A percentile compares a stretch with the other conserved stretches of the same genome.
These are phyloP conservation scores for Cheilosia impressa DNA, from an alignment of 2,888 invertebrate species.

Conservation along the genomic window DNA sequence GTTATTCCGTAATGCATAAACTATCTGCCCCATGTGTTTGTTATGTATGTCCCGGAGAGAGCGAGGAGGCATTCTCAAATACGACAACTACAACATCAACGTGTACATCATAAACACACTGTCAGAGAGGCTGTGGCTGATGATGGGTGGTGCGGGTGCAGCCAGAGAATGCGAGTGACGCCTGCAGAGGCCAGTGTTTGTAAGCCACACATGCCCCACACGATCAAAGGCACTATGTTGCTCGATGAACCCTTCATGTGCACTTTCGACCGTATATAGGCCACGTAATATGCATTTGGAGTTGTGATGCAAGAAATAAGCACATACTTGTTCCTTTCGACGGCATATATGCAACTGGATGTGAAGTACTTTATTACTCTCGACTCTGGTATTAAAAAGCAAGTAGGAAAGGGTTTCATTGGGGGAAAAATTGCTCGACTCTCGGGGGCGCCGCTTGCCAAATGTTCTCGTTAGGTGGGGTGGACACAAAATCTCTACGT, in stretches of 20 bases:
- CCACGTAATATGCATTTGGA: slow-evolving; percentile 60
- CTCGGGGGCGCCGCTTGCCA: neutral
- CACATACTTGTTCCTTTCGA: slow-evolving; percentile 67
- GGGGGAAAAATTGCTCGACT: slow-evolving; percentile 32
- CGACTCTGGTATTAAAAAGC: slow-evolving; percentile 9
- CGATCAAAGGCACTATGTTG: slow-evolving; percentile 65
- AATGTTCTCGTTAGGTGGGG: neutral
- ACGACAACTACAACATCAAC: slow-evolving; percentile 23
- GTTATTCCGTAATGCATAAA: slow-evolving; percentile 71
- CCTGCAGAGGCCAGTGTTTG: slow-evolving; percentile 24
- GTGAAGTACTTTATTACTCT: slow-evolving; percentile 61
- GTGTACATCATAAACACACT: slow-evolving; percentile 50
- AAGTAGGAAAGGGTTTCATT: slow-evolving; percentile 40
- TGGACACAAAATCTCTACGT: slow-evolving; percentile 8
- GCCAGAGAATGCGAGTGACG: neutral
- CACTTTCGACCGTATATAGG: slow-evolving; percentile 63
- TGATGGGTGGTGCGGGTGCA: neutral
- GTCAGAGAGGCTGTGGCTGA: neutral
- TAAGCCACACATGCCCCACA: slow-evolving; percentile 45
- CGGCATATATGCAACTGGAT: slow-evolving; percentile 50
- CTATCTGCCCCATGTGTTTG: slow-evolving; percentile 64
- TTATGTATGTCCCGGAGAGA: slow-evolving; percentile 34
- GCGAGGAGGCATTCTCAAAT: slow-evolving; percentile 55
- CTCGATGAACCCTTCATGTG: slow-evolving; percentile 69
- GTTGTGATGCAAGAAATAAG: slow-evolving; percentile 62